A percentile compares a stretch with the other conserved stretches of the same genome.
Conservation (phyloP, 2,888 invertebrate species). For the Meteorus colon region DNA sequence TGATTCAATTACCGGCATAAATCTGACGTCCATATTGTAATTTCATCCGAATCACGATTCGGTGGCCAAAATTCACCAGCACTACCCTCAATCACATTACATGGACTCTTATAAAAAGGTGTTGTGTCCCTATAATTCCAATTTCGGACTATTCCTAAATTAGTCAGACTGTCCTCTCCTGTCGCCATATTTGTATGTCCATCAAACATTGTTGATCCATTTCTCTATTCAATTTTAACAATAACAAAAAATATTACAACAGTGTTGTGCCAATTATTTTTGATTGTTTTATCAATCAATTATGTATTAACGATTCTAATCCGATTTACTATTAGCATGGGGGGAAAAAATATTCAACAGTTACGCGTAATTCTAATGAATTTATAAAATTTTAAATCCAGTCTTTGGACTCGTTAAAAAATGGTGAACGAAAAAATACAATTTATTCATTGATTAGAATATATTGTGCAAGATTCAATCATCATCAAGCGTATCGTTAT, state of each 20-base stretch:
- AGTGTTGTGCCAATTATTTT: not conserved
- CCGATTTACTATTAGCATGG: too few relatives aligned
- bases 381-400: too few relatives aligned
- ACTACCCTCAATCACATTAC: constrained; percentile 81
- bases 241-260: not conserved
- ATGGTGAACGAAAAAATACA: too few relatives aligned
- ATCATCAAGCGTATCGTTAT: too few relatives aligned
- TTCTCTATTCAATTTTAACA: constrained; percentile 77
- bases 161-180: constrained; percentile 77
- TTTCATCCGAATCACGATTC: constrained; percentile 76
- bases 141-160: constrained; percentile 80
- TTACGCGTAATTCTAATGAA: too few relatives aligned
- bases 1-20: constrained; percentile 78
- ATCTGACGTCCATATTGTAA: constrained; percentile 83
- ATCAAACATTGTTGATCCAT: constrained; percentile 82
- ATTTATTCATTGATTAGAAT: too few relatives aligned
- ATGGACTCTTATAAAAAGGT: constrained; percentile 74
- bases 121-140: constrained; percentile 83
- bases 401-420: too few relatives aligned
- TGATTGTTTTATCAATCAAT: too few relatives aligned
- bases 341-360: too few relatives aligned
- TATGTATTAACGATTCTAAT: too few relatives aligned
- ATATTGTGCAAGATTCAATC: too few relatives aligned
- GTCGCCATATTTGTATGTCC: constrained; percentile 86
- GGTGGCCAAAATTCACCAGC: constrained; percentile 88